Evolutionary conservation across 2,113 vertebrate species (phyloP), one percentile per base, ranked within the genome.

Genomic region (Apteryx owenii): DNA sequence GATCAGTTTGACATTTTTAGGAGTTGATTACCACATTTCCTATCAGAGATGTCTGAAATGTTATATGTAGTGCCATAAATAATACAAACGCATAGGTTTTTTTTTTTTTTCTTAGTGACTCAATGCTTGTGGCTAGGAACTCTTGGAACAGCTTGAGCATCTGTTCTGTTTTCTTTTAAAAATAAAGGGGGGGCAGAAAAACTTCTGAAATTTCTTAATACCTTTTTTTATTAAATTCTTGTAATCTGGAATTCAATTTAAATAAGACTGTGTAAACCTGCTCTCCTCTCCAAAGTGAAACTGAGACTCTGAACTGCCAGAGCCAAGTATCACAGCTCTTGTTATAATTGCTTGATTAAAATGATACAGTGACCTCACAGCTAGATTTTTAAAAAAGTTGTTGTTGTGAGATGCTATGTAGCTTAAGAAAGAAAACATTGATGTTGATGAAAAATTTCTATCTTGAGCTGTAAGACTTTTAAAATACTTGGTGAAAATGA

Each of bases 131-230:
- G 66, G 90, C 73, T 93, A 36, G 93, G 54, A 92, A 38, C 85
- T 87, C 90, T 88, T 89, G 76, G 86, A 96, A 85, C 79, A 90
- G 88, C 70, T 88, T 93, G 91, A 95, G 93, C 81, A 83, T 95
- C 95, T 97, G 80, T 89, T 96, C 73, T 46, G 28, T 18, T 58
- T 56, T 17, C 8, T 28, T 29, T 31, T 58, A 58, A 58, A 16
- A 58, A 33, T 33, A 33, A 33, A 31, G 29, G 17, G 17, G 8
- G 36, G 62, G 54, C 78, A 46, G 5, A 80, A 82, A 86, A 62
- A 38, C 38, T 89, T 96, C 73, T 42, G 28, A 29, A 2, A 21
- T 44, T 85, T 84, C 58, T 61, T 84, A 80, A 81, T 84, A 68
- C 54, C 58, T 61, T 80, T 82, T 88, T 75, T 62, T 15, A 82